These are phyloP conservation scores for Brevimyrus niger DNA, from an alignment of 2,113 vertebrate species.

Conservation along the genomic window DNA sequence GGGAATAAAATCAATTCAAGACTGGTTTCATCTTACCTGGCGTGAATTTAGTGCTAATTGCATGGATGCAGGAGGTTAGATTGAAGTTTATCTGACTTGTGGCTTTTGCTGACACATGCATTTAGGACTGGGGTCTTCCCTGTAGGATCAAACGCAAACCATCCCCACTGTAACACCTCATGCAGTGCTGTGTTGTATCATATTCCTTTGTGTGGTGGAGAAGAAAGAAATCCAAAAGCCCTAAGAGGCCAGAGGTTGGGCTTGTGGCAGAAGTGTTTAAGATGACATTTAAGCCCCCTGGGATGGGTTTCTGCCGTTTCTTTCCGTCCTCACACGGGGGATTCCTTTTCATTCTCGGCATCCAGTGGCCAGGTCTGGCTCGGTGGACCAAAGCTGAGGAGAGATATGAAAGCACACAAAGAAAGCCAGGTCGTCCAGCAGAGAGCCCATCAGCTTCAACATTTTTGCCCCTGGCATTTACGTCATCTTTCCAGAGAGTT, in stretches of 20 bases:
- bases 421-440: background rate
- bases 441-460: background rate
- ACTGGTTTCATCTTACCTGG: background rate
- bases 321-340: background rate
- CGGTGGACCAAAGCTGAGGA: background rate
- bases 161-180: too few relatives aligned
- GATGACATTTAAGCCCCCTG: background rate
- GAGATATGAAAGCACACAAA: background rate
- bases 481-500: background rate
- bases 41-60: background rate
- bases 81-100: background rate
- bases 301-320: too few relatives aligned
- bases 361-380: background rate
- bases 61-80: background rate
- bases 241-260: background rate
- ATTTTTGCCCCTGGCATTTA: background rate
- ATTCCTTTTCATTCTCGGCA: background rate
- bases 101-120: slow-evolving; percentile 4
- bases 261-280: background rate
- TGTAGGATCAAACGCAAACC: background rate
- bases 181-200: background rate
- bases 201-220: background rate
- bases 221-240: background rate
- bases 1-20: background rate
- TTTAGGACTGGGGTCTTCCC: background rate